Base-by-base conservation (phyloP, 2,888 invertebrate genomes). In the Liodrosophila aerea region DNA sequence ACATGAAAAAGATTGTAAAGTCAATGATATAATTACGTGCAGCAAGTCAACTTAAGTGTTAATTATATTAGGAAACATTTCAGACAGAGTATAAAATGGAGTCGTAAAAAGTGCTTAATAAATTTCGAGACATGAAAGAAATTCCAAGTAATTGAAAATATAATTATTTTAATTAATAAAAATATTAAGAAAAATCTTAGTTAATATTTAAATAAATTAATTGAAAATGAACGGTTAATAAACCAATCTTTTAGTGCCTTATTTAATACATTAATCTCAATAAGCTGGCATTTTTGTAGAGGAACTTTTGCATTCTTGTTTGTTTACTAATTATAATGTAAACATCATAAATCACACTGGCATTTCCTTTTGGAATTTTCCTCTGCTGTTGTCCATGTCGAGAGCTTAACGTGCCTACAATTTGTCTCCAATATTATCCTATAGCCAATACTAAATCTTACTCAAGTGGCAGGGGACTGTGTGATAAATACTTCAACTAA, bases 401-500 rank as follows among this genome's bases (percentile, higher is more conserved):
- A 30, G 45, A 68, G 63, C 46, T 47, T 50, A 67, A 34, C 27
- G 13, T 39, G 46, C 13, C 31, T 39, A 29, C 39, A 18, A 31
- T 63, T 29, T 50, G 22, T 44, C 31, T 47, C 7, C 9, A 11
- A 46, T 33, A 15, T 22, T 51, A 58, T 29, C 7, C 7, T 11
- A 29, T 43, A 2, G 34, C 37, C 39, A 27, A 51, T 54, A 64
- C 54, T 54, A 54, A 69, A 77, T 70, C 66, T 57, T 30, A 44
- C 45, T 50, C 65, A 52, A 65, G 71, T 66, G 36, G 53, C 53
- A 16, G 27, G 11, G 51, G 29, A 27, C 41, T 44, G 49, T 58
- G 59, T 58, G 59, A 72, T 62, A 65, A 71, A 63, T 61, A 64
- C 58, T 66, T 54, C 36, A 63, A 62, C 51, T 72, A 54, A 68